Evolutionary conservation across 2,888 invertebrate genomes (phyloP).

Genomic region (Epistrophe grossulariae): DNA sequence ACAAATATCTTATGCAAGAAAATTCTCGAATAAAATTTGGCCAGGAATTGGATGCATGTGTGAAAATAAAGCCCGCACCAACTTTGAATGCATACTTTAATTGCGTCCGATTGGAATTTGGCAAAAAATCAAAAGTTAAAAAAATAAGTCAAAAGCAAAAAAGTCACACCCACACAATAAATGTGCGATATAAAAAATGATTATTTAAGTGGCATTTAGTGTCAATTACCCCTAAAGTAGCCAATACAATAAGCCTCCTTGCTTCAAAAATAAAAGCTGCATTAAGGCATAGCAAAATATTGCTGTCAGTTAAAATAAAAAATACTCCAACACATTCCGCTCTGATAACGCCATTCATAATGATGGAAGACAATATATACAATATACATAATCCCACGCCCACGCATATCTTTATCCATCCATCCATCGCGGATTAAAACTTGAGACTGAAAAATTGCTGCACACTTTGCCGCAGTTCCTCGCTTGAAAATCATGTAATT

Average conservation of each 20-base stretch:
- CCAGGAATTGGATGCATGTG: too few species aligned
- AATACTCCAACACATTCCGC: background rate
- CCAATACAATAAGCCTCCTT: background rate
- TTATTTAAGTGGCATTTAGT: background rate
- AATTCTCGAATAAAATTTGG: too few species aligned
- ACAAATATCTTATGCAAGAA: too few species aligned
- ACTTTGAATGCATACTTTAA: background rate
- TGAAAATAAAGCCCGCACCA: background rate
- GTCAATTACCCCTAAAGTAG: background rate
- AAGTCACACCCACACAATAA: background rate
- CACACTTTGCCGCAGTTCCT: background rate
- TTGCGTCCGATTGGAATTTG: background rate
- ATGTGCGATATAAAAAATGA: background rate
- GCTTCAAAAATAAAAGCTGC: background rate
- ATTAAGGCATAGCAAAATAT: slow-evolving; percentile 5
- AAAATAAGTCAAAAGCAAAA: background rate
- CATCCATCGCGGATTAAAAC: slow-evolving; percentile 3
- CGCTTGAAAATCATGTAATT: slow-evolving; percentile 22
- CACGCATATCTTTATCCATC: background rate
- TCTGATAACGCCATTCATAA: background rate
- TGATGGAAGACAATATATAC: background rate
- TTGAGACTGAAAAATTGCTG: slow-evolving; percentile 12
- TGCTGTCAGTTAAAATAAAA: background rate
- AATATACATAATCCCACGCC: background rate
- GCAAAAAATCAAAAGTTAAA: background rate